Conservation (phyloP, 2,797 vertebrate species). For the Percopsis omiscomaycus region DNA sequence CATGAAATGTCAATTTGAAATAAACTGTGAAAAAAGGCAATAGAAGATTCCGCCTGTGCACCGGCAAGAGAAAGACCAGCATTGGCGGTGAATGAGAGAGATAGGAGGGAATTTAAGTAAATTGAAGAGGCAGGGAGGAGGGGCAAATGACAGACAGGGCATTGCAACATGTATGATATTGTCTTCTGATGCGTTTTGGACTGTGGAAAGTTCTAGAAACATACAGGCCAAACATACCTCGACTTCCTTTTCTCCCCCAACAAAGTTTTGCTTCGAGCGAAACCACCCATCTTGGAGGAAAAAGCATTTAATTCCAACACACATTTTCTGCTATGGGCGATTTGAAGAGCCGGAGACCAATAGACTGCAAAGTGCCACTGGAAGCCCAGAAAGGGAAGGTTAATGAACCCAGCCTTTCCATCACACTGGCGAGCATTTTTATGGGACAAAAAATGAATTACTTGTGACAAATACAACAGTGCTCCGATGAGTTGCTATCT, state of each 20-base stretch:
- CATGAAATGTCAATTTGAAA: conserved; percentile 70
- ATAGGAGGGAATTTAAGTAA: conserved; percentile 6
- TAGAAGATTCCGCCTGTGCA: conserved; percentile 32
- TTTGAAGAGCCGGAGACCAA: conserved; percentile 53
- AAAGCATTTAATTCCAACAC: conserved; percentile 51
- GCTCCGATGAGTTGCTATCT: conserved; percentile 65
- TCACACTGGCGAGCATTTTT: conserved; percentile 68
- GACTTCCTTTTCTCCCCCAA: too few species aligned
- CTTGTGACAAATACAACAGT: conserved; percentile 75
- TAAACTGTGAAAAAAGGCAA: conserved; percentile 52
- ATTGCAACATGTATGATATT: conserved; percentile 10
- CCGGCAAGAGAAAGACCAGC: conserved; percentile 3
- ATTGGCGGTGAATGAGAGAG: conserved; percentile 14
- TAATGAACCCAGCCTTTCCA: conserved; percentile 77
- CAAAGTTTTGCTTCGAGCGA: too few species aligned
- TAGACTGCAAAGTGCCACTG: conserved; percentile 63
- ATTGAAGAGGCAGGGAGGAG: conserved; percentile 3
- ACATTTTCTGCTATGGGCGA: conserved; percentile 48
- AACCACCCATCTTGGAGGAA: conserved; percentile 20
- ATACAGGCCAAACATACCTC: too few species aligned
- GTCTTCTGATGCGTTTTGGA: conserved; percentile 24
- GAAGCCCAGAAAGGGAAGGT: conserved; percentile 68
- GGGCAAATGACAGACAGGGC: neutral
- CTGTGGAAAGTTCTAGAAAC: conserved; percentile 18
- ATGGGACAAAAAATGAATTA: conserved; percentile 72